Evolutionary conservation across 1,140 invertebrate species (phyloP).

Genomic region (Brachionus rotundiformis): DNA sequence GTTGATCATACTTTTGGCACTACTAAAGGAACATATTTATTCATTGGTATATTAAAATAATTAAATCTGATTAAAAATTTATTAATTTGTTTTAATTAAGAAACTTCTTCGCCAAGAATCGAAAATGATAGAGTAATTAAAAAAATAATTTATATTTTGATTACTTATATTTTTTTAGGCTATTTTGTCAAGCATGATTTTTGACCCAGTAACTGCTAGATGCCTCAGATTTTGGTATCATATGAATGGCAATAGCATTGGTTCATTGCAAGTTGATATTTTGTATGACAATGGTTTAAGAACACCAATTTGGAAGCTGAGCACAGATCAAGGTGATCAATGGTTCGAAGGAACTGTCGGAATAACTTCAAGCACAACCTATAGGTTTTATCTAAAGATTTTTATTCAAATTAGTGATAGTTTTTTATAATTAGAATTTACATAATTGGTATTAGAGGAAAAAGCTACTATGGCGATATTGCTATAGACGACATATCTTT

Average conservation of each 20-base stretch:
- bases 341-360: slow-evolving; percentile 24
- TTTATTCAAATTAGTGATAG: too few relatives aligned
- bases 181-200: slow-evolving; percentile 59
- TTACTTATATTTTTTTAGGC: slow-evolving; percentile 52
- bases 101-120: slow-evolving; percentile 52
- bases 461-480: slow-evolving; percentile 67
- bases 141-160: background rate
- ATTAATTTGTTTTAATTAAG: slow-evolving; percentile 53
- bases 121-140: slow-evolving; percentile 55
- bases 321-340: slow-evolving; percentile 21
- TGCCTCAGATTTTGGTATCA: slow-evolving; percentile 56
- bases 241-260: slow-evolving; percentile 60
- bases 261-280: slow-evolving; percentile 56
- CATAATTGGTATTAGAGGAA: slow-evolving; percentile 61
- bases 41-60: background rate
- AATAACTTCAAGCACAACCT: slow-evolving; percentile 13
- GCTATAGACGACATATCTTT: slow-evolving; percentile 57
- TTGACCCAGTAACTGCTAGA: background rate
- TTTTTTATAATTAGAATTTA: background rate
- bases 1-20: slow-evolving; percentile 68
- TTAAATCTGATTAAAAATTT: background rate
- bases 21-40: slow-evolving; percentile 60
- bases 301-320: slow-evolving; percentile 5
- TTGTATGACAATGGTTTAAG: background rate
- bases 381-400: too few relatives aligned